These are phyloP conservation scores for Colostygia pectinataria DNA, from an alignment of 2,888 invertebrate species.

Conservation along the genomic window DNA sequence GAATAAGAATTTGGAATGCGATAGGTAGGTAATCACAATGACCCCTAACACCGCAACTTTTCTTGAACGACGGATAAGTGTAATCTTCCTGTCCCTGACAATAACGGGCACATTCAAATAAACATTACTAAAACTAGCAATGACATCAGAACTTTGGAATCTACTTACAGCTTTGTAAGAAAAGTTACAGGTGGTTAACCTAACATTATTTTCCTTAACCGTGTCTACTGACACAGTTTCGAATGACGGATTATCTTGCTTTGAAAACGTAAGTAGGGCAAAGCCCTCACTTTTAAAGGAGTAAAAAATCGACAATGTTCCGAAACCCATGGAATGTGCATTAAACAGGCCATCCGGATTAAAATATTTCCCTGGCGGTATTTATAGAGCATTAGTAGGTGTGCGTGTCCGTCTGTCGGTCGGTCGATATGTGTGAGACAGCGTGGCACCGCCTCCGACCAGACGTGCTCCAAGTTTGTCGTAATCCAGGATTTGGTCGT, in stretches of 20 bases:
- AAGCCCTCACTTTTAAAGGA: slow-evolving; percentile 55
- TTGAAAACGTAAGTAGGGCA: slow-evolving; percentile 57
- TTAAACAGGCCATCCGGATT: slow-evolving; percentile 79
- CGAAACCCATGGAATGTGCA: slow-evolving; percentile 72
- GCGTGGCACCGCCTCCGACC: slow-evolving; percentile 79
- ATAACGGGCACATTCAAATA: slow-evolving; percentile 37
- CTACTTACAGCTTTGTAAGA: slow-evolving; percentile 41
- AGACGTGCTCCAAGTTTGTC: slow-evolving; percentile 66
- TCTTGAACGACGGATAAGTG: slow-evolving; percentile 62
- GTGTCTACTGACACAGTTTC: slow-evolving; percentile 64
- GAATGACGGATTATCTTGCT: slow-evolving; percentile 54
- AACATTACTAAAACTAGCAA: slow-evolving; percentile 38
- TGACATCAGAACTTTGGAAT: slow-evolving; percentile 50
- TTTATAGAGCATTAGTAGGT: slow-evolving; percentile 78
- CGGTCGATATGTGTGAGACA: slow-evolving; percentile 75
- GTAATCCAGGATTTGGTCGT: slow-evolving; percentile 71
- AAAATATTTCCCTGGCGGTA: slow-evolving; percentile 79
- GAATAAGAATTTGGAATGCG: slow-evolving; percentile 76
- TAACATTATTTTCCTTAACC: slow-evolving; percentile 55
- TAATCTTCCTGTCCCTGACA: slow-evolving; percentile 58
- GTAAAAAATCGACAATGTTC: slow-evolving; percentile 60
- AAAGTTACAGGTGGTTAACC: slow-evolving; percentile 54
- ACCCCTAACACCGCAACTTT: slow-evolving; percentile 72
- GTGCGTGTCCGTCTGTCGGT: slow-evolving; percentile 73
- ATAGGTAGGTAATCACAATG: slow-evolving; percentile 77